Base-by-base conservation (phyloP, 2,888 invertebrate genomes). In the Cryptocephalus primarius region DNA sequence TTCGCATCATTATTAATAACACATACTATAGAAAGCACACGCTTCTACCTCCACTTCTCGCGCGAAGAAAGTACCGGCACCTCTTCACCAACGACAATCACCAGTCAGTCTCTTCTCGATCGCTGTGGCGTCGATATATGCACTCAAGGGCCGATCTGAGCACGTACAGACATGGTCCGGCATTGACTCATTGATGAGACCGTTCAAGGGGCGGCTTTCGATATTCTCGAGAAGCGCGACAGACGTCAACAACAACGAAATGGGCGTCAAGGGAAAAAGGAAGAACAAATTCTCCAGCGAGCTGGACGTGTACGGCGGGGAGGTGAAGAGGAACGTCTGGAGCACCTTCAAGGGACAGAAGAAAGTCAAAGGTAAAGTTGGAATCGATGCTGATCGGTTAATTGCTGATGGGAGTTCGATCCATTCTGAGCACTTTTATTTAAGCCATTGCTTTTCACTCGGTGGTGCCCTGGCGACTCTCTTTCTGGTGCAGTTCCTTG, bases 191-290 rank as follows among this genome's bases (percentile, higher is more conserved):
- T 33, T 56, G 52, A 80, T 81, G 78, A 78, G 77, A 59, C 78
- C 80, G 33, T 65, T 81, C 39, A 75, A 79, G 56, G 76, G 75
- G 63, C 72, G 80, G 44, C 78, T 79, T 52, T 77, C 79, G 47
- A 72, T 80, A 53, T 80, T 81, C 62, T 77, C 78, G 66, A 61
- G 65, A 38, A 70, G 69, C 62, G 63, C 60, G 4, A 58, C 66
- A 43, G 78, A 78, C 60, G 68, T 72, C 33, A 76, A 75, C 54
- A 73, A 69, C 55, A 22, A 22, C 60, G 57, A 44, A 40, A 69
- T 68, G 67, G 68, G 66, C 9, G 63, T 64, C 44, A 65, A 64
- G 49, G 66, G 67, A 38, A 22, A 22, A 6, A 58, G 78, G 57
- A 65, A 63, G 46, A 63, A 65, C 49, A 72, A 74, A 56, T 79